These are phyloP conservation scores for Drosophila pegasa DNA, from an alignment of 2,888 invertebrate genomes.

Conservation along the genomic window DNA sequence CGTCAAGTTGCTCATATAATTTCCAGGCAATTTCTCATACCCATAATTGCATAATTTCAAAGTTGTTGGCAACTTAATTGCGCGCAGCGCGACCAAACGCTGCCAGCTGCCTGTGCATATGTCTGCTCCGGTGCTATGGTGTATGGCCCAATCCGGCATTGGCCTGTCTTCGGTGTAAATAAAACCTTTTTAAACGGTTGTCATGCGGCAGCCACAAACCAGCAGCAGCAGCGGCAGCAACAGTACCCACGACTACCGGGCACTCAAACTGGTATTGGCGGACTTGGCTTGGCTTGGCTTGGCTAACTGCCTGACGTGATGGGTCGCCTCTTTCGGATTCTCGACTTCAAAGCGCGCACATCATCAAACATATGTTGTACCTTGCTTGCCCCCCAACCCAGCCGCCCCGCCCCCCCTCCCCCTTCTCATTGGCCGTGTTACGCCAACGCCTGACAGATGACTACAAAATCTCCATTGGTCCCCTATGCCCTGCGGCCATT, in stretches of 20 bases:
- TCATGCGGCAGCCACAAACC: slow-evolving; percentile 66
- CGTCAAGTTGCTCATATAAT: slow-evolving; percentile 79
- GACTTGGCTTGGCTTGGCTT: slow-evolving; percentile 24
- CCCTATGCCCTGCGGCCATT: slow-evolving; percentile 63
- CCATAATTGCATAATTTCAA: slow-evolving; percentile 84
- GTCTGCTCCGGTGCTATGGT: not conserved
- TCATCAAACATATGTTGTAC: slow-evolving; percentile 72
- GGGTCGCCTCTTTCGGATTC: slow-evolving; percentile 32
- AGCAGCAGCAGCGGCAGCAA: slow-evolving; percentile 1
- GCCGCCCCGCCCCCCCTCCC: not conserved
- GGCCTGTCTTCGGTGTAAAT: slow-evolving; percentile 71
- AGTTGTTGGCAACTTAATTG: slow-evolving; percentile 85
- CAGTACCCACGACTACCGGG: slow-evolving; percentile 56
- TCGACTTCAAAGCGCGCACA: slow-evolving; percentile 71
- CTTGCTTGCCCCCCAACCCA: not conserved
- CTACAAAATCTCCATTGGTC: slow-evolving; percentile 38
- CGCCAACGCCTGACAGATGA: slow-evolving; percentile 63
- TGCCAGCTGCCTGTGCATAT: slow-evolving; percentile 36
- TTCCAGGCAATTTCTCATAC: slow-evolving; percentile 83
- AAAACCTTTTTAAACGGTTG: slow-evolving; percentile 83
- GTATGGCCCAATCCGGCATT: slow-evolving; percentile 24
- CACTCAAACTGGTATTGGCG: slow-evolving; percentile 29
- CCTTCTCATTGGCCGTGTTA: slow-evolving; percentile 31
- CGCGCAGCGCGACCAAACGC: slow-evolving; percentile 62
- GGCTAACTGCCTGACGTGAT: slow-evolving; percentile 54